Evolutionary conservation across 2,113 vertebrate genomes (phyloP), one percentile per base, ranked within the genome.

Genomic region (Chaenogobius annularis): DNA sequence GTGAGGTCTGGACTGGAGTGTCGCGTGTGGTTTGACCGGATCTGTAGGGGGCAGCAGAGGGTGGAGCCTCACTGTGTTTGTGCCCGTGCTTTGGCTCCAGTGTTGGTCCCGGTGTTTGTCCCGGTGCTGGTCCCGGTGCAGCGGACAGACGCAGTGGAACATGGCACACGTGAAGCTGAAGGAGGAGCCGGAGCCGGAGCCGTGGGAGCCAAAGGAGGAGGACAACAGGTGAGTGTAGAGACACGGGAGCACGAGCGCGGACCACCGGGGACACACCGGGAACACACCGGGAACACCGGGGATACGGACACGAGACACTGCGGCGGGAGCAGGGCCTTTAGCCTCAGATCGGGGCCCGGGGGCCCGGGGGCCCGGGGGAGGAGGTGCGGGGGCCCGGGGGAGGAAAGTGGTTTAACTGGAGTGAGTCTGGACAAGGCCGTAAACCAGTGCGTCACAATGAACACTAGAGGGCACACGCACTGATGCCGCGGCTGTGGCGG

Each of bases 211-310:
- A 13, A 19, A 17, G 31, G 59, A 40, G 15, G 14, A 2, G 17
- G 31, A 62, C 15, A 62, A n/a, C 59, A 40, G 31, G 59, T 62
- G 59, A 62, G 31, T 54, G 13, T 58, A 22, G 55, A 58, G 20
- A n/a, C 55, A 58, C 20, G 12, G 22, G 11, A 58, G 44, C 44
- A 46, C 44, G 1, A 46, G 3, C 37, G 37, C 2, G 37, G 12
- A 46, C 10, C 44, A 7, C 40, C 7, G 40, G 10, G 40, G 7
- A 43, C 7, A 43, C 7, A 43, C 40, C 40, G 7, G 40, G 7
- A 8, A 10, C 26, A 43, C 40, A n/a, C n/a, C n/a, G 10, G 7
- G 6, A 3, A 43, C 40, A 43, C 40, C 40, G 40, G 40, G 44
- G 5, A 19, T 15, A 50, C 46, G 4, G 12, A 47, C 46, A 19